Evolutionary conservation across 1,140 invertebrate genomes (phyloP).

Genomic region (Zaprionus ornatus): DNA sequence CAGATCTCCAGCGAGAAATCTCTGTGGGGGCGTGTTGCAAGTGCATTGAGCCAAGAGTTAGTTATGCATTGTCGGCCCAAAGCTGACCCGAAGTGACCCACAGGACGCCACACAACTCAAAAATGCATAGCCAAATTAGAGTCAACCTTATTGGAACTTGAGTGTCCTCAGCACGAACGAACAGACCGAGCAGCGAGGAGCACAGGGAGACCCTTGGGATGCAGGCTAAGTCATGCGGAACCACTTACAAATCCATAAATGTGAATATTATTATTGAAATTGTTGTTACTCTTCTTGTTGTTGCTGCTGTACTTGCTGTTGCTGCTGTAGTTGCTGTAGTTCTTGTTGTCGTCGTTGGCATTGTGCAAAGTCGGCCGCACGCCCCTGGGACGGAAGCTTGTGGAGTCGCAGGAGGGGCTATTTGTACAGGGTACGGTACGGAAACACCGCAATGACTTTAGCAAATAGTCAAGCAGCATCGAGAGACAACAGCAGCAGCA

Average conservation of each 20-base stretch:
- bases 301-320: slow-evolving; percentile 47
- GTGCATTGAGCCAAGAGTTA: slow-evolving; percentile 64
- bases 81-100: slow-evolving; percentile 52
- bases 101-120: slow-evolving; percentile 54
- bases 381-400: slow-evolving; percentile 32
- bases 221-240: slow-evolving; percentile 71
- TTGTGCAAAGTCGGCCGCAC: slow-evolving; percentile 51
- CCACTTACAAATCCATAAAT: slow-evolving; percentile 82
- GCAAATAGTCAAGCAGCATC: slow-evolving; percentile 75
- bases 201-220: slow-evolving; percentile 28
- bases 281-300: slow-evolving; percentile 54
- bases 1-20: not conserved
- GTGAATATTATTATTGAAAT: slow-evolving; percentile 80
- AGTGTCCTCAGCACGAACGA: slow-evolving; percentile 46
- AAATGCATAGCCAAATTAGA: slow-evolving; percentile 68
- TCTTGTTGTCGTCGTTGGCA: slow-evolving; percentile 38
- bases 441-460: slow-evolving; percentile 78
- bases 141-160: slow-evolving; percentile 71
- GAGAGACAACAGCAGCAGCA: slow-evolving; percentile 49
- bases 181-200: slow-evolving; percentile 7
- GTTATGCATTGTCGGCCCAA: slow-evolving; percentile 71
- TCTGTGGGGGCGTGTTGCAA: not conserved
- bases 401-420: slow-evolving; percentile 35
- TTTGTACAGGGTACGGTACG: slow-evolving; percentile 32
- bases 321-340: slow-evolving; percentile 26